phyloP scores from a whole-genome alignment of 2,113 vertebrate genomes.

The Corythornis vintsioides region DNA sequence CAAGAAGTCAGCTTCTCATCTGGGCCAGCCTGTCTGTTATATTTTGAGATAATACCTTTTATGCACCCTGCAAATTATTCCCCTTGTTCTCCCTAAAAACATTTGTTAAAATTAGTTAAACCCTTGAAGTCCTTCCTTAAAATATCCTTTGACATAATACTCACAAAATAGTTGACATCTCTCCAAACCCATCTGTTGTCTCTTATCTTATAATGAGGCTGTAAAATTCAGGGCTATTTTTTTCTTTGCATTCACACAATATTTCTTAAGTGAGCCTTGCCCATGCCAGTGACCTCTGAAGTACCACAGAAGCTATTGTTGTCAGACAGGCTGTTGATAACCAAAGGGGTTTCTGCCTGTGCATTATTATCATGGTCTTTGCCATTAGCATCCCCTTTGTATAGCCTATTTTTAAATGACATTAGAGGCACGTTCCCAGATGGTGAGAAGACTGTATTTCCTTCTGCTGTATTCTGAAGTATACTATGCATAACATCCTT shows the following conservation, averaged over 20 bases:
- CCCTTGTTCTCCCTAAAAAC: background rate
- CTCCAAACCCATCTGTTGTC: slow-evolving; percentile 23
- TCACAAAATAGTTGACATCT: background rate
- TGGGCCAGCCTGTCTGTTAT: background rate
- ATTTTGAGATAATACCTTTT: background rate
- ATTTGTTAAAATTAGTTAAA: background rate
- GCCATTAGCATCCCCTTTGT: background rate
- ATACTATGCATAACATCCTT: background rate
- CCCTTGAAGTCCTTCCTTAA: background rate
- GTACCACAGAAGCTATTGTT: background rate
- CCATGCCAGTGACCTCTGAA: background rate
- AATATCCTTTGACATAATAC: slow-evolving; percentile 11
- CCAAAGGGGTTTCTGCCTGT: background rate
- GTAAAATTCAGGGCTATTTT: background rate
- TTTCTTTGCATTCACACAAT: background rate
- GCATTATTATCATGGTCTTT: background rate
- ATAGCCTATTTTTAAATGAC: background rate
- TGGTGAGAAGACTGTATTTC: background rate
- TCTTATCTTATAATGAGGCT: background rate
- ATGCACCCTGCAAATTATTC: background rate
- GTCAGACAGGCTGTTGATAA: background rate
- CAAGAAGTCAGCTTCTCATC: background rate
- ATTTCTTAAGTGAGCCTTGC: background rate
- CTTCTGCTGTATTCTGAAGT: background rate
- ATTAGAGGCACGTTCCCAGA: background rate